A percentile compares a stretch with the other conserved stretches of the same genome.
Conservation (phyloP, 2,888 invertebrate species). For the Tinea semifulvella region DNA sequence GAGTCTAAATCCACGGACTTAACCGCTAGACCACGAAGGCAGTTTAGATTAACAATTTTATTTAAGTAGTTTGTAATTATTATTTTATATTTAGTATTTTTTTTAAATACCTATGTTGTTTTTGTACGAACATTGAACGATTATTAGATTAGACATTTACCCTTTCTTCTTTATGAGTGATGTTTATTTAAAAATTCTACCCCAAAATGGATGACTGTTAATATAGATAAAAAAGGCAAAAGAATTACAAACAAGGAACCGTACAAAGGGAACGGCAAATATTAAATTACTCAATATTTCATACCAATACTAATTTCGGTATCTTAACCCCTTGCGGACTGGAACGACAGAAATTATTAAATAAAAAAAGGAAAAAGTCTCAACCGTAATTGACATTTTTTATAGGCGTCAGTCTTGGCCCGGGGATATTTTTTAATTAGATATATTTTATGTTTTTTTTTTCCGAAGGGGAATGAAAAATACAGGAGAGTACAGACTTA, state of each 20-base stretch:
- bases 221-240: conserved; percentile 31
- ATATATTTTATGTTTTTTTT: conserved; percentile 68
- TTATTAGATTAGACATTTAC: no score
- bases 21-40: no score
- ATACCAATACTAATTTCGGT: conserved; percentile 66
- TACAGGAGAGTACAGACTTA: conserved; percentile 37
- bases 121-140: no score
- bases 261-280: conserved; percentile 35
- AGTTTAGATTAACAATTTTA: no score
- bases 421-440: conserved; percentile 69
- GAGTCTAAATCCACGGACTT: no score
- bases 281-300: conserved; percentile 67
- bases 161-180: not conserved
- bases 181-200: not conserved
- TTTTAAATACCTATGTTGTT: no score
- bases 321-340: conserved; percentile 62
- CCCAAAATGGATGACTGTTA: conserved; percentile 19
- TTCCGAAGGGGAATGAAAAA: conserved; percentile 47
- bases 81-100: no score
- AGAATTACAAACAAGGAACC: conserved; percentile 24
- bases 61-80: no score
- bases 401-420: conserved; percentile 65
- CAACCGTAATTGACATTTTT: conserved; percentile 66
- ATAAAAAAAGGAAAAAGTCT: conserved; percentile 39
- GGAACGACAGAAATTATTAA: conserved; percentile 53